Evolutionary conservation across 2,113 vertebrate species (phyloP).

Genomic region (Nymphicus hollandicus): DNA sequence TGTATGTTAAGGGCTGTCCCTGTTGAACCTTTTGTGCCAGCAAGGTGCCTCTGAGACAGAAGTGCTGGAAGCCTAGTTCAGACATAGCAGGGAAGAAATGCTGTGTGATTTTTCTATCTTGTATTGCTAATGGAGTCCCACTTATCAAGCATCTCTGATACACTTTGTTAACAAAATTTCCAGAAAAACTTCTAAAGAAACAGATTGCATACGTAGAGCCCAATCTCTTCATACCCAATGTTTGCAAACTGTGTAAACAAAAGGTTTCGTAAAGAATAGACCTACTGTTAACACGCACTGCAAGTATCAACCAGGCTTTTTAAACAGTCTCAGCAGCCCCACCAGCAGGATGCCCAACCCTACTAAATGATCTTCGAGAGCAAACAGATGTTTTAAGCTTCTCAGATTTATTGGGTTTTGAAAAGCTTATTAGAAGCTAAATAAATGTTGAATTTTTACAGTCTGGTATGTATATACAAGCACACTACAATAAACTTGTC

Average conservation of each 20-base stretch:
- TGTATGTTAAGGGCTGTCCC: background rate
- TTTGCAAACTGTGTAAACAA: background rate
- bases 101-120: background rate
- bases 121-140: background rate
- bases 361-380: background rate
- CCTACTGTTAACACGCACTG: background rate
- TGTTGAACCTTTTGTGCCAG: background rate
- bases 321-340: background rate
- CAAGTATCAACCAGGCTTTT: background rate
- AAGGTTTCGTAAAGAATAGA: background rate
- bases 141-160: background rate
- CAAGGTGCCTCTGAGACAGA: background rate
- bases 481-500: constrained; percentile 60
- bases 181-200: background rate
- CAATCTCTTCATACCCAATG: background rate
- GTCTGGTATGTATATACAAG: constrained; percentile 58
- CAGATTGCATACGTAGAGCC: background rate
- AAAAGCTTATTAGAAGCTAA: constrained; percentile 61
- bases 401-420: constrained; percentile 51
- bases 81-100: background rate
- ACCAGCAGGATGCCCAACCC: background rate
- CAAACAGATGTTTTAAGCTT: constrained; percentile 54
- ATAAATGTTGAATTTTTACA: constrained; percentile 62
- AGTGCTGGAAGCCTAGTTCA: background rate
- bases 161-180: background rate